phyloP scores from a whole-genome alignment of 2,113 vertebrate species.

The Muntiacus muntjak region DNA sequence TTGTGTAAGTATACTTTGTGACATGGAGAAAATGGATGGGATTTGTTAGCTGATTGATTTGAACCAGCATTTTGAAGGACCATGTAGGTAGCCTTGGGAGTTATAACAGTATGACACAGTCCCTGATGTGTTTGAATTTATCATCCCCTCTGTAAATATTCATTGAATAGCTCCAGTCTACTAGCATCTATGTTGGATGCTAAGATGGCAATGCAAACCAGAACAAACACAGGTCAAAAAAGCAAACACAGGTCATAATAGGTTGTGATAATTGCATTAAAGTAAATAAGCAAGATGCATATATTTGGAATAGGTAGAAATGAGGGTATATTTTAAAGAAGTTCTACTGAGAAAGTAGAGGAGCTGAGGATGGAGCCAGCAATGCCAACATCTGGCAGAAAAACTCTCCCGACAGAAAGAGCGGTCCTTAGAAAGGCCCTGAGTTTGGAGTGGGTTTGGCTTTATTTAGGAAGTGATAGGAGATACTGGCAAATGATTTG shows the following conservation, averaged over 20 bases:
- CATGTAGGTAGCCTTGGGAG: not conserved
- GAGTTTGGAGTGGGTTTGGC: not conserved
- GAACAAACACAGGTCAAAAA: not conserved
- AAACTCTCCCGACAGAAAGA: not conserved
- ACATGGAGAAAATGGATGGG: not conserved
- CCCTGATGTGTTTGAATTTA: not conserved
- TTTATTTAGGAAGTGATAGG: not conserved
- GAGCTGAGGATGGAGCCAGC: not conserved
- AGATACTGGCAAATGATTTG: not conserved
- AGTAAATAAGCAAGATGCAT: not conserved
- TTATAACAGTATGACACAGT: not conserved
- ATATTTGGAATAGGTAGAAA: not conserved
- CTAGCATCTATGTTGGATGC: not conserved
- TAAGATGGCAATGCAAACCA: not conserved
- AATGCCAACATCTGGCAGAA: not conserved
- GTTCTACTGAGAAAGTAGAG: not conserved
- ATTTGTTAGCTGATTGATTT: not conserved
- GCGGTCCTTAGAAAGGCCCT: not conserved
- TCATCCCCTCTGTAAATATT: not conserved
- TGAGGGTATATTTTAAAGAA: not conserved
- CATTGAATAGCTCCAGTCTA: not conserved
- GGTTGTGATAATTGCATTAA: not conserved
- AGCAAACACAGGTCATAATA: not conserved
- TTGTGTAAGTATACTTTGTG: not conserved
- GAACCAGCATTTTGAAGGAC: not conserved